Evolutionary conservation across 2,888 invertebrate genomes (phyloP), one percentile per base, ranked within the genome.

Genomic region (Archips xylosteana): DNA sequence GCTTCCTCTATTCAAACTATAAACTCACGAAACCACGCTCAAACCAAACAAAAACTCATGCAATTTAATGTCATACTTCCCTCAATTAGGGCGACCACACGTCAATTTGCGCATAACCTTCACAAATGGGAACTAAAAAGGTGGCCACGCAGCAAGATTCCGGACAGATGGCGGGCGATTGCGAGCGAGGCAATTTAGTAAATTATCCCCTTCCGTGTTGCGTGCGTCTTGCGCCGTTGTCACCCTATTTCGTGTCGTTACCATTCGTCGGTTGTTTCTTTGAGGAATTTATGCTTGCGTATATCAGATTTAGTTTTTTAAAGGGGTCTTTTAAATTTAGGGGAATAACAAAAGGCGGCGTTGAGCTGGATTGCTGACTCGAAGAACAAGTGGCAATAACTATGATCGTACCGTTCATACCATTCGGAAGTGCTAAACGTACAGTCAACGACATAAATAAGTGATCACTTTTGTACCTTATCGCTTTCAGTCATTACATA

Each of bases 201-300:
- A 84, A 84, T 82, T 80, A 83, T 80, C 78, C 79, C 75, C 76
- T 82, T 80, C 81, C 83, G 74, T 61, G 64, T 75, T 74, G 76
- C 77, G 76, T 80, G 80, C 82, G 62, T 42, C 70, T 72, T 76
- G 70, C 75, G 75, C 75, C 78, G 78, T 80, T 80, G 82, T 82
- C 81, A 82, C 82, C 79, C 81, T 74, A 65, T 74, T 74, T 42
- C 62, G 62, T 62, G 71, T 59, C 60, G 36, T 60, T 60, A 60
- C 62, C 36, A 62, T 62, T 64, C 64, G 45, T 15, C 45, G 65
- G 36, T 66, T 66, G 66, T 57, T 64, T 49, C 57, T 65, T 51
- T 65, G 36, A 45, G 32, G 57, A 67, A 67, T 57, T 67, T 67
- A 67, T 67, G 66, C 42, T 6, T 0, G 39, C 9, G 51, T 51